A percentile compares a stretch with the other conserved stretches of the same genome.
Conservation (phyloP, 2,113 vertebrate genomes). For the Chaenocephalus aceratus region DNA sequence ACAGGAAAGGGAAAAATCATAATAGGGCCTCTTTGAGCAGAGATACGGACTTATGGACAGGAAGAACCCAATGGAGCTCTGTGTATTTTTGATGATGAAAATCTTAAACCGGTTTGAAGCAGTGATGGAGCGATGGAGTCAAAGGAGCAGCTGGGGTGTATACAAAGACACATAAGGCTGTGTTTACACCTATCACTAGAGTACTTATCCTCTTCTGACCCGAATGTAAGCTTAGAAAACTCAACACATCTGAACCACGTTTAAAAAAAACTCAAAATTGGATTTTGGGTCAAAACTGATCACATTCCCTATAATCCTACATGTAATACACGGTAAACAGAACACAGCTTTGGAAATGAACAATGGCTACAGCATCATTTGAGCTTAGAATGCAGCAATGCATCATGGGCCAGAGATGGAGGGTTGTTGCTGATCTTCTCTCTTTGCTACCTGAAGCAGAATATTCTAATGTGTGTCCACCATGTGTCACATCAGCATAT, state of each 20-base stretch:
- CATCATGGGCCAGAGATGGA: background rate
- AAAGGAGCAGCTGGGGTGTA: background rate
- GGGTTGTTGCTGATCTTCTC: background rate
- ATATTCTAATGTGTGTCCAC: background rate
- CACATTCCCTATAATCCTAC: background rate
- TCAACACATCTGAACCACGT: background rate
- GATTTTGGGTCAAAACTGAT: conserved; percentile 2
- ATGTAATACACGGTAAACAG: background rate
- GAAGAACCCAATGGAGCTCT: background rate
- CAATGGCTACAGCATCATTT: conserved; percentile 3
- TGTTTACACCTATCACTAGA: background rate
- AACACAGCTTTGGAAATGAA: background rate
- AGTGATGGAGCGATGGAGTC: conserved; percentile 2
- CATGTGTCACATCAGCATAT: conserved; percentile 1
- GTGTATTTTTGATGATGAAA: background rate
- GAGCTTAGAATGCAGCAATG: background rate
- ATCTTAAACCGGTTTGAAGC: background rate
- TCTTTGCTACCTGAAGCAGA: background rate
- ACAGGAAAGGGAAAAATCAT: too few species aligned
- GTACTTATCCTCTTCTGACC: background rate
- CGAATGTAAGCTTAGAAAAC: background rate
- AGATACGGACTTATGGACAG: background rate
- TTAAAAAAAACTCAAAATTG: background rate
- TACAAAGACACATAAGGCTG: background rate
- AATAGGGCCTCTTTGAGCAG: background rate